A percentile compares a stretch with the other conserved stretches of the same genome.
These are phyloP conservation scores for Nomada flava DNA, from an alignment of 2,888 invertebrate genomes.

Conservation along the genomic window DNA sequence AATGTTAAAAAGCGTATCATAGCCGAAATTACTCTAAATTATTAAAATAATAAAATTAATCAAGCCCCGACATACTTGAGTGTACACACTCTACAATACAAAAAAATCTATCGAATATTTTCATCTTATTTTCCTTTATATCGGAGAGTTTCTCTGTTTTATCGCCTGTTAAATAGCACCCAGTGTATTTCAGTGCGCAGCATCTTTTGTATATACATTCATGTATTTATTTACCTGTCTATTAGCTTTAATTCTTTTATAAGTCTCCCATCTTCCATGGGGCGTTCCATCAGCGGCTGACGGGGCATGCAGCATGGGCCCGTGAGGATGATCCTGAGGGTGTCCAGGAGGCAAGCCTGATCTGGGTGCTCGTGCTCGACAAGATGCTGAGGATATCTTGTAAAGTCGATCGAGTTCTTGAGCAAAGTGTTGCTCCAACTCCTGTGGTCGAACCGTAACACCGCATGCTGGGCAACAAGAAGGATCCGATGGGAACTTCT, in stretches of 20 bases:
- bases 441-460: constrained; percentile 91
- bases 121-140: too few relatives aligned
- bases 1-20: too few relatives aligned
- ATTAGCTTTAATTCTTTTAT: constrained; percentile 90
- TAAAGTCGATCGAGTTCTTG: constrained; percentile 91
- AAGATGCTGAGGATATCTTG: constrained; percentile 84
- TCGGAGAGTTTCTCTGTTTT: too few relatives aligned
- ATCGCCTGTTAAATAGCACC: too few relatives aligned
- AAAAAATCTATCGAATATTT: too few relatives aligned
- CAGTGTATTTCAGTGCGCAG: too few relatives aligned
- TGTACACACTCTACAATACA: too few relatives aligned
- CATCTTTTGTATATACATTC: too few relatives aligned
- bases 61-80: too few relatives aligned
- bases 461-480: constrained; percentile 96
- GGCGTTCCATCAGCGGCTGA: constrained; percentile 84
- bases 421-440: constrained; percentile 93
- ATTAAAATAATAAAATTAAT: too few relatives aligned
- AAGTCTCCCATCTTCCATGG: constrained; percentile 90
- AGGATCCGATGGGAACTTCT: constrained; percentile 86
- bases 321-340: constrained; percentile 80
- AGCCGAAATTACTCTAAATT: too few relatives aligned
- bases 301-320: constrained; percentile 82
- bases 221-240: constrained; percentile 86
- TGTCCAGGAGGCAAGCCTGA: constrained; percentile 82
- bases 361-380: constrained; percentile 80